A percentile compares a stretch with the other conserved stretches of the same genome.
Evolutionary conservation across 2,797 vertebrate species (phyloP).

Genomic region (Smutsia temminckii): DNA sequence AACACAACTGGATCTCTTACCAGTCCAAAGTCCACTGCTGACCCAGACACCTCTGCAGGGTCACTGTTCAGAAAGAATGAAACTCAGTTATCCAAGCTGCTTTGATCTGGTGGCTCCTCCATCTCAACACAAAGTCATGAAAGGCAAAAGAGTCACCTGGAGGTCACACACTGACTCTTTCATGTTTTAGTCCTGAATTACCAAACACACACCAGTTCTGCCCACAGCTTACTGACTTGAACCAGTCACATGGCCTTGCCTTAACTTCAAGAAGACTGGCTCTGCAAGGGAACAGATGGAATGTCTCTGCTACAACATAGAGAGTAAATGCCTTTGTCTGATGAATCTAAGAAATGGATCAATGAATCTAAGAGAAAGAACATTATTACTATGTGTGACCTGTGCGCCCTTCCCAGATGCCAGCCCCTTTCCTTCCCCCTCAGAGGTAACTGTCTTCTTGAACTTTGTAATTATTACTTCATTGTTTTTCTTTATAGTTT

Average conservation of each 20-base stretch:
- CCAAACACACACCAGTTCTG: neutral
- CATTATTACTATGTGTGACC: neutral
- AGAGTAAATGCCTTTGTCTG: neutral
- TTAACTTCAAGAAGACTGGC: neutral
- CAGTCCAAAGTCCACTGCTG: conserved; percentile 1
- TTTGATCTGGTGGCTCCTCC: neutral
- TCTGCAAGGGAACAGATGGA: neutral
- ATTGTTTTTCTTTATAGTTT: neutral
- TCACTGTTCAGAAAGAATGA: neutral
- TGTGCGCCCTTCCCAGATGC: neutral
- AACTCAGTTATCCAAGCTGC: neutral
- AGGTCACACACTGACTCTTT: neutral
- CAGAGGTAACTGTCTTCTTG: neutral
- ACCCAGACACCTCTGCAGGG: neutral
- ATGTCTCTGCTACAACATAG: neutral
- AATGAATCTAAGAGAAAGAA: neutral
- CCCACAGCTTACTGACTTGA: neutral
- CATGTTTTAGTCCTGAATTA: neutral
- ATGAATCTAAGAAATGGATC: neutral
- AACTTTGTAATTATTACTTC: neutral
- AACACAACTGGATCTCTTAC: neutral
- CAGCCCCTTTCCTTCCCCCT: neutral
- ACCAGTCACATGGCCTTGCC: neutral
- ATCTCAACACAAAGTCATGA: neutral
- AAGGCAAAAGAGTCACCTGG: neutral